Percentiles rank a stretch among this genome's conserved stretches.
phyloP scores from a whole-genome alignment of 2,113 vertebrate species.

The Connochaetes taurinus region DNA sequence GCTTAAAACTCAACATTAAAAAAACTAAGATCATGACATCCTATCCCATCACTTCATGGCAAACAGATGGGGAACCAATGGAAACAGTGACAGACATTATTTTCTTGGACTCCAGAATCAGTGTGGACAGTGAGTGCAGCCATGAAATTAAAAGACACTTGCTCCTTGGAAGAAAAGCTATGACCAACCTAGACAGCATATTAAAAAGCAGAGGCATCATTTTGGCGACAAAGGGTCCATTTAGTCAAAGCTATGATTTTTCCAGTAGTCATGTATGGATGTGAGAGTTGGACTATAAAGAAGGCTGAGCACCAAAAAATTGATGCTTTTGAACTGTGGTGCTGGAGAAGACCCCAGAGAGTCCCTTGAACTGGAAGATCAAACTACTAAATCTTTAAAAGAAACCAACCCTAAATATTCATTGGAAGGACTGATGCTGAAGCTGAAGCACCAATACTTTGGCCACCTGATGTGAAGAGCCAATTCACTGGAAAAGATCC shows the following conservation, averaged over 20 bases:
- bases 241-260: background rate
- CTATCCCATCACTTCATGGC: background rate
- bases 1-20: background rate
- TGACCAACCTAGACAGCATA: background rate
- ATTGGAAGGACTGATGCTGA: background rate
- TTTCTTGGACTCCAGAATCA: background rate
- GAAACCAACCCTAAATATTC: background rate
- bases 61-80: background rate
- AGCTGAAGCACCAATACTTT: background rate
- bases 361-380: background rate
- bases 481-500: background rate
- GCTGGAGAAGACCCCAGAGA: background rate
- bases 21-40: background rate
- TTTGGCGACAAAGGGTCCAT: background rate
- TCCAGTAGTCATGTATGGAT: background rate
- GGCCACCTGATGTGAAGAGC: background rate
- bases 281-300: background rate
- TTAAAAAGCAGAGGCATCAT: background rate
- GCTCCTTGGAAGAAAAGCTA: background rate
- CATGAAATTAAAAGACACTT: background rate
- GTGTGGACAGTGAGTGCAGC: background rate
- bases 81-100: background rate
- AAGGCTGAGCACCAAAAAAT: background rate
- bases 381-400: background rate
- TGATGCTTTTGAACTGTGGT: background rate